Evolutionary conservation across 2,797 vertebrate genomes (phyloP), one percentile per base, ranked within the genome.

Genomic region (Mormyrus hasselquistii): DNA sequence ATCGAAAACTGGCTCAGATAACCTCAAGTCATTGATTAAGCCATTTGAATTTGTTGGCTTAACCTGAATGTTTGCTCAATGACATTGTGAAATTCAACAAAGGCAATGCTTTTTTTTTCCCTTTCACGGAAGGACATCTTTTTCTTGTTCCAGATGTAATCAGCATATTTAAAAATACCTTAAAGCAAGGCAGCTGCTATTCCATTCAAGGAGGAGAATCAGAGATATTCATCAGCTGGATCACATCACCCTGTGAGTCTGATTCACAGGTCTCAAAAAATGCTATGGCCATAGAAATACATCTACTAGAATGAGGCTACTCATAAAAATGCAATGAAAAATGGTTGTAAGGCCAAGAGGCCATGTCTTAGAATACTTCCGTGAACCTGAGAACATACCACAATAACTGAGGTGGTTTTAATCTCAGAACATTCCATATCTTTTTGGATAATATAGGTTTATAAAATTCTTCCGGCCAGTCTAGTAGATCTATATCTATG

Each of bases 401-500:
- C 44, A 79, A 16, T 49, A 53, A 53, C 49, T 19, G 9, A 19
- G 50, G 29, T 16, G 34, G 69, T 34, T 53, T 47, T 53, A 8
- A 41, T 34, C 10, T 41, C 3, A 16, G 34, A 88, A 49, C 87
- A 52, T 49, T 16, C 65, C 25, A 38, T 38, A 55, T 87, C 53
- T 52, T 55, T 41, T 55, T 89, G 19, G 87, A 85, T 62, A n/a
- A 44, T 47, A 84, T 10, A 53, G 87, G 38, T 57, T 34, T 65
- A 57, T 82, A 52, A 82, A 47, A 83, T 89, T 65, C 25, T 76
- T 50, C 19, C 52, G 22, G 9, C 38, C 85, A 50, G 22, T 85
- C 88, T 89, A 85, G 88, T 62, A 50, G 52, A 86, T 73, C 62
- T 76, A 88, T 50, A 87, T 90, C 88, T 62, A 87, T 44, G 53